Evolutionary conservation across 1,140 invertebrate species (phyloP).

Genomic region (Conus betulinus): DNA sequence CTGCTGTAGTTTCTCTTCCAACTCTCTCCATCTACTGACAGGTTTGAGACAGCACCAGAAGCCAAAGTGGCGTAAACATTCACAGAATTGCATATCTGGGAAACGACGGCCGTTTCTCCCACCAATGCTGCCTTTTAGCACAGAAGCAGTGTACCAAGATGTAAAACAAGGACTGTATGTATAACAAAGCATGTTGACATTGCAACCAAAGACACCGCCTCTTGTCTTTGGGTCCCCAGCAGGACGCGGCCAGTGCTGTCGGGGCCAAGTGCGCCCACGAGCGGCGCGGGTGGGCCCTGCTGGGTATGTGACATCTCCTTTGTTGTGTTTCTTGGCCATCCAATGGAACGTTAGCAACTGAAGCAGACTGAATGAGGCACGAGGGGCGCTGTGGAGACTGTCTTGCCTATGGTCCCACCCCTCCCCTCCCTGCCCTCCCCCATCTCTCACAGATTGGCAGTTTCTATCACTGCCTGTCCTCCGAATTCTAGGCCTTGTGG

Average conservation of each 20-base stretch:
- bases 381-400: no score
- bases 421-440: background rate
- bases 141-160: background rate
- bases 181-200: background rate
- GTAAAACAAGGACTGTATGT: background rate
- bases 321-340: no score
- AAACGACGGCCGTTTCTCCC: background rate
- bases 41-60: background rate
- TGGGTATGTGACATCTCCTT: no score
- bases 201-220: background rate
- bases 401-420: background rate
- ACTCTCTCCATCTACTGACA: background rate
- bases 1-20: background rate
- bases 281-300: no score
- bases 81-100: background rate
- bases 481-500: no score
- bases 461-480: no score
- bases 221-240: no score
- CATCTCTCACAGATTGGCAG: no score
- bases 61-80: background rate
- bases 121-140: slow-evolving; percentile 1
- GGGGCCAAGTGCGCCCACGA: no score
- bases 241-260: no score
- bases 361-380: no score
- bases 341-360: no score